Evolutionary conservation across 2,113 vertebrate species (phyloP).

Genomic region (Syrmaticus mikado): DNA sequence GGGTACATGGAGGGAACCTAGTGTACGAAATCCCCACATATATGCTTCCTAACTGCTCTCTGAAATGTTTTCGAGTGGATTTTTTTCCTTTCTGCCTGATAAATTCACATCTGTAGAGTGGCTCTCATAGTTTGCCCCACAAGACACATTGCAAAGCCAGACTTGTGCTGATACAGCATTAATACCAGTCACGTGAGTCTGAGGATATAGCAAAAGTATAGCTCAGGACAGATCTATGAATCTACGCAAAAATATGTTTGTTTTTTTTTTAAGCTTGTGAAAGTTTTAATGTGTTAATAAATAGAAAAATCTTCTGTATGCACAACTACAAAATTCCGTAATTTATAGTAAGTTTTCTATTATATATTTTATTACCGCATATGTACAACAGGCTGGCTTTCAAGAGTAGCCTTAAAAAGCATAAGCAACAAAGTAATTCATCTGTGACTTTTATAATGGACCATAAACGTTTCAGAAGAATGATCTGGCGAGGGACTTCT

Average conservation of each 20-base stretch:
- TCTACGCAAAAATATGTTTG: not conserved
- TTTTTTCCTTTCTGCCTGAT: not conserved
- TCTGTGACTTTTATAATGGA: conserved; percentile 65
- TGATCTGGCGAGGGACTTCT: conserved; percentile 73
- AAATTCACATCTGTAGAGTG: not conserved
- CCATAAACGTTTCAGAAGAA: conserved; percentile 72
- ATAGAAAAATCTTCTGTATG: conserved; percentile 8
- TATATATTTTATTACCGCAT: conserved; percentile 41
- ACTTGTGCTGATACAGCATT: not conserved
- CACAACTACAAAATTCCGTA: conserved; percentile 15
- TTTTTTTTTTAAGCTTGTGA: not conserved
- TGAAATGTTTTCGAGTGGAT: not conserved
- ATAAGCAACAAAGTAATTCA: conserved; percentile 12
- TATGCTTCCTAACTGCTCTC: not conserved
- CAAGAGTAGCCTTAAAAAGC: conserved; percentile 53
- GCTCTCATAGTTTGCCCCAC: not conserved
- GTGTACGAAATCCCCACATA: not conserved
- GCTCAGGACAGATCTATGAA: not conserved
- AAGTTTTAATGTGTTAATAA: conserved; percentile 36
- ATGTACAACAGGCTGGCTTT: conserved; percentile 38
- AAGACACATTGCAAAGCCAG: not conserved
- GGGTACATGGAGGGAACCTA: not conserved
- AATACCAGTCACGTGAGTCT: not conserved
- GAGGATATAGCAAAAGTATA: not conserved
- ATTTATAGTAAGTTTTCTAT: conserved; percentile 53